Conservation (phyloP, 2,888 invertebrate genomes). For the Melanostoma scalare region DNA sequence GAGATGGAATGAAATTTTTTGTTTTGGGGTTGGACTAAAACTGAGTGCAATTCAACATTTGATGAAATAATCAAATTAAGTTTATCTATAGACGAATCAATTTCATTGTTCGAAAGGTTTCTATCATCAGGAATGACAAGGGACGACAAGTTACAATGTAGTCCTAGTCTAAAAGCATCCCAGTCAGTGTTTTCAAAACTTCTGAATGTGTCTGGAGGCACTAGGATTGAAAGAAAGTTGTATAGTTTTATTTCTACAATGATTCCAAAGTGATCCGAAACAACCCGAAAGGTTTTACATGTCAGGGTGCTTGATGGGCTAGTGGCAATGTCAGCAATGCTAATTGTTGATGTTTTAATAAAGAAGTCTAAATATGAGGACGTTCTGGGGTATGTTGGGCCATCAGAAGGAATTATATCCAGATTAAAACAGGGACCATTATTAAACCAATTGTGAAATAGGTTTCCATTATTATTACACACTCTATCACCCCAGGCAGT, state of each 20-base stretch:
- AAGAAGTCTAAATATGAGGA: no score
- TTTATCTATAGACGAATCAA: not conserved
- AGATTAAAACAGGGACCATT: no score
- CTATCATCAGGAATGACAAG: conserved; percentile 6
- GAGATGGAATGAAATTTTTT: conserved; percentile 15
- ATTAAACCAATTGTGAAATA: no score
- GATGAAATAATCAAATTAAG: conserved; percentile 3
- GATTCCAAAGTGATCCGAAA: conserved; percentile 16
- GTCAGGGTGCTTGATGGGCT: not conserved
- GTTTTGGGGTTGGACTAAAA: not conserved
- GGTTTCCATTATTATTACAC: no score
- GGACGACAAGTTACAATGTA: not conserved
- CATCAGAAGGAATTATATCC: no score
- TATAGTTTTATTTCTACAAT: conserved; percentile 1
- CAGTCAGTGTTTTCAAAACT: conserved; percentile 6
- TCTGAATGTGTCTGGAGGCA: conserved; percentile 5
- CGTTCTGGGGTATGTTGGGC: no score
- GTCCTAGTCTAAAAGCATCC: not conserved
- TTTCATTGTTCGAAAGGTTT: not conserved
- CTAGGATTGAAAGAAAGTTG: not conserved
- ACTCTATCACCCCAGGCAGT: no score
- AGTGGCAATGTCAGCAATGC: not conserved
- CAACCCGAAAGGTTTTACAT: conserved; percentile 4
- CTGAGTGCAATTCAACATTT: conserved; percentile 9
- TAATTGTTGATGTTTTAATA: not conserved